Evolutionary conservation across 2,113 vertebrate genomes (phyloP).

Genomic region (Microtus ochrogaster): DNA sequence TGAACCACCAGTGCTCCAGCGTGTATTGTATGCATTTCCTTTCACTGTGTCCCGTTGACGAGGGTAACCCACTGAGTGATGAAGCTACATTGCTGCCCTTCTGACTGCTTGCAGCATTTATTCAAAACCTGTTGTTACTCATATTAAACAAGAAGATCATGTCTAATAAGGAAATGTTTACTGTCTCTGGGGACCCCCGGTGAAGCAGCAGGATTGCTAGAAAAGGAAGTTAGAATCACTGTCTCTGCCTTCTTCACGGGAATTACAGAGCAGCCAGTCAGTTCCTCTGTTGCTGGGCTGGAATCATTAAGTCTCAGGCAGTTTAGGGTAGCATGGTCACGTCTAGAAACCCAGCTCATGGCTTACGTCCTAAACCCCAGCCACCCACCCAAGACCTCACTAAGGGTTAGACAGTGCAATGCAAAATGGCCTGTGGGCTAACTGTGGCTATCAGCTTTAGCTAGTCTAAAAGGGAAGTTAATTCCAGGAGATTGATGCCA

Average conservation of each 20-base stretch:
- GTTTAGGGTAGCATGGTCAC: not conserved
- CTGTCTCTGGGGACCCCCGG: not conserved
- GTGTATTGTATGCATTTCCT: not conserved
- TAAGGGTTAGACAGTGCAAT: not conserved
- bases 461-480: not conserved
- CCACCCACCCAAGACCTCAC: not conserved
- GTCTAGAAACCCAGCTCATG: not conserved
- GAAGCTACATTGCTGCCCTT: slow-evolving; percentile 10
- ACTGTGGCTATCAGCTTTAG: not conserved
- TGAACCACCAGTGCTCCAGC: not conserved
- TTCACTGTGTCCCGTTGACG: not conserved
- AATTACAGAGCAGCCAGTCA: not conserved
- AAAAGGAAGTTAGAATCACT: not conserved
- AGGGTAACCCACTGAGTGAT: not conserved
- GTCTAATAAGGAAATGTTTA: not conserved
- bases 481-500: not conserved
- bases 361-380: not conserved
- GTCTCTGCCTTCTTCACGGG: not conserved
- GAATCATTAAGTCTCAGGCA: not conserved
- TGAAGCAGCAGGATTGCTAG: not conserved
- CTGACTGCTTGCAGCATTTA: not conserved
- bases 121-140: not conserved
- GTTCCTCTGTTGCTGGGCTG: not conserved
- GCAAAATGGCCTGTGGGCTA: not conserved
- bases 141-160: not conserved